Conservation (phyloP, 2,888 invertebrate genomes). For the Folsomia candida region DNA sequence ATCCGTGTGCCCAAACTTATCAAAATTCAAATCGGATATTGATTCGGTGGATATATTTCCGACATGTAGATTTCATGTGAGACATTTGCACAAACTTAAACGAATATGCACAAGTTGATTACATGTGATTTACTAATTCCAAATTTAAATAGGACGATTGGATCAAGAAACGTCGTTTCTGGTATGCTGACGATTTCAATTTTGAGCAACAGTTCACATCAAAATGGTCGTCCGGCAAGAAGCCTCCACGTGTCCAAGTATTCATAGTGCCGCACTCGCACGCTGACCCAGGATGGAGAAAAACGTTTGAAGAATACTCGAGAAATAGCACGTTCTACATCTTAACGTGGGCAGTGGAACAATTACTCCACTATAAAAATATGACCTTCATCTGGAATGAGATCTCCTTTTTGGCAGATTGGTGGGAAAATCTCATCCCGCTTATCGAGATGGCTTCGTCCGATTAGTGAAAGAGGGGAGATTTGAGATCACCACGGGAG, state of each 20-base stretch:
- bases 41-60: not conserved
- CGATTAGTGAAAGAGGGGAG: not conserved
- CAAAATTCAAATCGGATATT: not conserved
- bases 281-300: not conserved
- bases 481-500: not conserved
- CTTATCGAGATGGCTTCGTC: conserved; percentile 19
- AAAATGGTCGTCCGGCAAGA: conserved; percentile 6
- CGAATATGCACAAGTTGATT: too few relatives aligned
- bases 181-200: not conserved
- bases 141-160: not conserved
- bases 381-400: not conserved
- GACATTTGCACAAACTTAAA: too few relatives aligned
- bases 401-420: not conserved
- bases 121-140: too few relatives aligned
- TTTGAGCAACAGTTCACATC: not conserved
- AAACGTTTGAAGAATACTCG: not conserved
- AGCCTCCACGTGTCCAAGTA: not conserved
- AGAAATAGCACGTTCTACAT: not conserved
- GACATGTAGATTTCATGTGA: not conserved
- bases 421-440: not conserved
- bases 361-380: not conserved
- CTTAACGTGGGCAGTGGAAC: not conserved
- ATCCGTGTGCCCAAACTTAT: too few relatives aligned
- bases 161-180: not conserved
- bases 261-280: not conserved